Percentiles rank a stretch among this genome's conserved stretches.
Conservation (phyloP, 2,888 invertebrate genomes). For the Netelia inedita region DNA sequence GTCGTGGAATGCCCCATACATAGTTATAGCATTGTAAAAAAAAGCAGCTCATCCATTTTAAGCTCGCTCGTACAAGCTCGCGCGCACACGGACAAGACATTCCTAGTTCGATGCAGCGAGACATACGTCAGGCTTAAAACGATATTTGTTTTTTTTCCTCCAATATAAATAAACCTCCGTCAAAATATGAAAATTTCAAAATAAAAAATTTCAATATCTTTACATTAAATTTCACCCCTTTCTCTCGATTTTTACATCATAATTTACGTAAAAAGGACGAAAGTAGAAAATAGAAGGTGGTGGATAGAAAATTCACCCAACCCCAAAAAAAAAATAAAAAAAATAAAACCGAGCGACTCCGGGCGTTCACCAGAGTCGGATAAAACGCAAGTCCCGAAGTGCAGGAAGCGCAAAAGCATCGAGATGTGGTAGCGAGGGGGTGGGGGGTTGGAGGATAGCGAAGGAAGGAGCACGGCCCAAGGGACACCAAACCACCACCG, state of each 20-base stretch:
- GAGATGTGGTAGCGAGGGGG: too few species aligned
- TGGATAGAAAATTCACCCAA: too few species aligned
- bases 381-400: neutral
- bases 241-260: too few species aligned
- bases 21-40: neutral
- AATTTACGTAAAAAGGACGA: too few species aligned
- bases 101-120: neutral
- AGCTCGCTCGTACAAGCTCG: slow-evolving; percentile 2
- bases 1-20: too few species aligned
- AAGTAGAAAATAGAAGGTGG: too few species aligned
- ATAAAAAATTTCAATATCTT: neutral
- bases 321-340: too few species aligned
- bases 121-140: neutral
- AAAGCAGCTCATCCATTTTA: slow-evolving; percentile 19
- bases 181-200: neutral
- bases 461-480: neutral
- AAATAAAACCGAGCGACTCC: too few species aligned
- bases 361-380: too few species aligned
- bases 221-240: too few species aligned
- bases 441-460: neutral
- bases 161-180: neutral
- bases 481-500: neutral
- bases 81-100: neutral
- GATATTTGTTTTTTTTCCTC: neutral
- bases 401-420: neutral